phyloP scores from a whole-genome alignment of 2,888 invertebrate species.

The Tyria jacobaeae region DNA sequence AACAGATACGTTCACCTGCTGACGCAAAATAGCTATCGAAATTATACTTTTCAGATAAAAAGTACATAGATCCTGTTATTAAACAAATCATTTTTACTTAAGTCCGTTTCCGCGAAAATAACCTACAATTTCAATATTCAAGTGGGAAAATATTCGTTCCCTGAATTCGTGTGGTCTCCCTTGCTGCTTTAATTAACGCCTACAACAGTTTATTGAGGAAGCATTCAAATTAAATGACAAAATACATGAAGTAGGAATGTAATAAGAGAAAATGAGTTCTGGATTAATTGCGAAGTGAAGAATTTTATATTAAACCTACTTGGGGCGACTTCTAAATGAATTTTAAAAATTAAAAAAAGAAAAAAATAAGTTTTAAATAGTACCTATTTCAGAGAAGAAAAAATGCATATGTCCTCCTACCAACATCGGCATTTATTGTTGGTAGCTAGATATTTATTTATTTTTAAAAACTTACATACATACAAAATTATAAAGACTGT shows the following conservation, averaged over 20 bases:
- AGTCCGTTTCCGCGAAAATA: not conserved
- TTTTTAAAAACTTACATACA: not conserved
- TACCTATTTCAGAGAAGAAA: too few relatives aligned
- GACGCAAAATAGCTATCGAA: not conserved
- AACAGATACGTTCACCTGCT: not conserved
- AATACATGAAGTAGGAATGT: conserved; percentile 49
- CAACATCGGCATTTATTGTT: too few relatives aligned
- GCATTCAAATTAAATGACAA: conserved; percentile 69
- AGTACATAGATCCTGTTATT: not conserved
- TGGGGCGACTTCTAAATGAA: not conserved
- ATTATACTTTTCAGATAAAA: not conserved
- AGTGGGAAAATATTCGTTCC: conserved; percentile 39
- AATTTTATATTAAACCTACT: not conserved
- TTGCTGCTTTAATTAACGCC: conserved; percentile 70
- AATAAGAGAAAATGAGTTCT: conserved; percentile 51
- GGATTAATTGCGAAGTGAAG: not conserved
- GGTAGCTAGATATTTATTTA: too few relatives aligned
- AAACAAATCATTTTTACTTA: not conserved
- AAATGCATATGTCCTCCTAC: too few relatives aligned
- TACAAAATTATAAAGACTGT: too few relatives aligned
- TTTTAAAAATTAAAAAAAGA: too few relatives aligned
- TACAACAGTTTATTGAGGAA: conserved; percentile 83
- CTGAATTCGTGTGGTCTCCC: conserved; percentile 57
- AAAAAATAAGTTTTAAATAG: too few relatives aligned
- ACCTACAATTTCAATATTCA: not conserved